These are phyloP conservation scores for Gallinago media DNA, from an alignment of 2,113 vertebrate genomes.

Conservation along the genomic window DNA sequence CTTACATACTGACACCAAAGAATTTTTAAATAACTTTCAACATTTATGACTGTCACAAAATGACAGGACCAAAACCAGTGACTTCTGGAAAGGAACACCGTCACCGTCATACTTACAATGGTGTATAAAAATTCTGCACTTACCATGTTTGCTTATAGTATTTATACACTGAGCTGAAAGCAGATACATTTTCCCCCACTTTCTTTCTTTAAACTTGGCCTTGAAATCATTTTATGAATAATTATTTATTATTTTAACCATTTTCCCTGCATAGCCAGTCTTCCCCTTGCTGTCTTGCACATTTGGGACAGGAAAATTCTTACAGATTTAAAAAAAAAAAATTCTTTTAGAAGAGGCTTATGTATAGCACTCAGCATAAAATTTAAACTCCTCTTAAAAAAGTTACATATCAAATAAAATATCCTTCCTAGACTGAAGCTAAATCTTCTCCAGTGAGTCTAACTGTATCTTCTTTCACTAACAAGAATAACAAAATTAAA, in stretches of 20 bases:
- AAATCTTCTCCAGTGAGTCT: not conserved
- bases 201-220: not conserved
- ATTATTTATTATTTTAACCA: not conserved
- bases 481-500: not conserved
- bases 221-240: not conserved
- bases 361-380: not conserved
- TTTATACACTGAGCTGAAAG: not conserved
- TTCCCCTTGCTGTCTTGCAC: not conserved
- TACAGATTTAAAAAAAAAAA: not conserved
- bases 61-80: not conserved
- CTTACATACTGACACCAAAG: not conserved
- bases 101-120: not conserved
- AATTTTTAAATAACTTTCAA: not conserved
- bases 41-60: not conserved
- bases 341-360: not conserved
- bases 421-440: not conserved
- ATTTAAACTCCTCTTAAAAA: not conserved
- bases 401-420: not conserved
- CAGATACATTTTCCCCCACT: not conserved
- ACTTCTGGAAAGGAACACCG: not conserved
- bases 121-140: not conserved
- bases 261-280: not conserved
- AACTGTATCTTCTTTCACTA: not conserved
- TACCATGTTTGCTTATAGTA: not conserved
- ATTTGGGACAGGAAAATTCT: not conserved